Conservation (phyloP, 2,797 vertebrate genomes). For the Poecilia velifera region DNA sequence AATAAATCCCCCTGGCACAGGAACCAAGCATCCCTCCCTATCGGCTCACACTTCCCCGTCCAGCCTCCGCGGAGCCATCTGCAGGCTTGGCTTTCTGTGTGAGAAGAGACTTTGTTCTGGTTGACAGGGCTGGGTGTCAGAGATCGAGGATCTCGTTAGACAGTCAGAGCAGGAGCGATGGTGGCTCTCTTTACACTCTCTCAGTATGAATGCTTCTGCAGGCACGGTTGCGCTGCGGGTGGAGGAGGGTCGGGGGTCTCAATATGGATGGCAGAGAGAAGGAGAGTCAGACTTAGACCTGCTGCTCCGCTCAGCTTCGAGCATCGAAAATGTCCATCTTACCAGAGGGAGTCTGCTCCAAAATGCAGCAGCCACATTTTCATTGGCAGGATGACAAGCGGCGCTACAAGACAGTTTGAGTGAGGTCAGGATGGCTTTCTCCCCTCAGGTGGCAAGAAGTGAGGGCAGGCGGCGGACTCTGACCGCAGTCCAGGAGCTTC, state of each 20-base stretch:
- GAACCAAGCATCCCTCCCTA: constrained; percentile 38
- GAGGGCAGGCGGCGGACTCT: constrained; percentile 23
- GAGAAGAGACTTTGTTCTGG: constrained; percentile 73
- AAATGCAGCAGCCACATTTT: constrained; percentile 28
- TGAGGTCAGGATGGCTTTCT: constrained; percentile 30
- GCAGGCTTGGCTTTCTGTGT: constrained; percentile 65
- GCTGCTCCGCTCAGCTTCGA: constrained; percentile 53
- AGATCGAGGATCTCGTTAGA: constrained; percentile 73
- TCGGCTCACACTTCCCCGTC: constrained; percentile 44
- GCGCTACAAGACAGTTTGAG: constrained; percentile 23
- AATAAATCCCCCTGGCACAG: constrained; percentile 68
- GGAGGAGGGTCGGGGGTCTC: constrained; percentile 6
- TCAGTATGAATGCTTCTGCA: constrained; percentile 53
- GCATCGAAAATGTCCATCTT: constrained; percentile 35
- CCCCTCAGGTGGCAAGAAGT: constrained; percentile 18
- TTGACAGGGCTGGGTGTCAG: constrained; percentile 73
- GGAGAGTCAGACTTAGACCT: constrained; percentile 42
- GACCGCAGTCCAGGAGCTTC: constrained; percentile 6
- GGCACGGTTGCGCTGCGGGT: constrained; percentile 29
- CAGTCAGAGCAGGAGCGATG: constrained; percentile 58
- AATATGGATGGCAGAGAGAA: constrained; percentile 53
- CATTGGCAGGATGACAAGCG: constrained; percentile 36
- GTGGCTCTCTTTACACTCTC: constrained; percentile 55
- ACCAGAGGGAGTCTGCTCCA: constrained; percentile 25
- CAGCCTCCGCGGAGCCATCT: constrained; percentile 60